Evolutionary conservation across 2,888 invertebrate genomes (phyloP).

Genomic region (Cheilosia scutellata): DNA sequence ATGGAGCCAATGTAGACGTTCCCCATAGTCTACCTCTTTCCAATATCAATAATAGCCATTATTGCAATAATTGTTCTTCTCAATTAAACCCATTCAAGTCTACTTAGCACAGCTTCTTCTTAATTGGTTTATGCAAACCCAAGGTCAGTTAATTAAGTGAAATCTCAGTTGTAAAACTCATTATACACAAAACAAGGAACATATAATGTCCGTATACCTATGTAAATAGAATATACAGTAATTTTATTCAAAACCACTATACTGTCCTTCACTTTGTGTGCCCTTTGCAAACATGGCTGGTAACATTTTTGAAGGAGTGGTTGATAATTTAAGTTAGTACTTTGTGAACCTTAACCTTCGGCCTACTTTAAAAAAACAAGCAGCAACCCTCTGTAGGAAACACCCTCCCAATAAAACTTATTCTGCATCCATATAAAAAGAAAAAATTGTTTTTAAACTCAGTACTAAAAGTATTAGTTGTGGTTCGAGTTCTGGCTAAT

Average conservation of each 20-base stretch:
- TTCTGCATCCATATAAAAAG: neutral
- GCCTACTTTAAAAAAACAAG: neutral
- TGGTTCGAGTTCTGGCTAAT: no score
- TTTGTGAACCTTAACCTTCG: slow-evolving; percentile 16
- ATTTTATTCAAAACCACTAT: slow-evolving; percentile 14
- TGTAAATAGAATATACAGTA: slow-evolving; percentile 1
- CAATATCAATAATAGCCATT: neutral
- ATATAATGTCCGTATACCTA: neutral
- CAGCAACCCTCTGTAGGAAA: neutral
- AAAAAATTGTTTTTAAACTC: neutral
- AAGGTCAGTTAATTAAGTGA: slow-evolving; percentile 38
- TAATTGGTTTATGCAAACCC: slow-evolving; percentile 41
- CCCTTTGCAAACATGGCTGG: slow-evolving; percentile 25
- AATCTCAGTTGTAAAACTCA: slow-evolving; percentile 2
- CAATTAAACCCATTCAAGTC: slow-evolving; percentile 4
- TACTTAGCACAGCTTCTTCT: slow-evolving; percentile 13
- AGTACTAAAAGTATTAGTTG: neutral
- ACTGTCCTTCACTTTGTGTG: slow-evolving; percentile 2
- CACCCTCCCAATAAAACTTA: neutral
- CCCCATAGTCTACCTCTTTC: neutral
- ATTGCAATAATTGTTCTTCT: neutral
- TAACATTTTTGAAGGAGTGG: neutral
- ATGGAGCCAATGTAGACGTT: no score
- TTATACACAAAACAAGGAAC: neutral
- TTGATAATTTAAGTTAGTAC: neutral